Evolutionary conservation across 2,888 invertebrate genomes (phyloP).

Genomic region (Zygothrica quintamaculata): DNA sequence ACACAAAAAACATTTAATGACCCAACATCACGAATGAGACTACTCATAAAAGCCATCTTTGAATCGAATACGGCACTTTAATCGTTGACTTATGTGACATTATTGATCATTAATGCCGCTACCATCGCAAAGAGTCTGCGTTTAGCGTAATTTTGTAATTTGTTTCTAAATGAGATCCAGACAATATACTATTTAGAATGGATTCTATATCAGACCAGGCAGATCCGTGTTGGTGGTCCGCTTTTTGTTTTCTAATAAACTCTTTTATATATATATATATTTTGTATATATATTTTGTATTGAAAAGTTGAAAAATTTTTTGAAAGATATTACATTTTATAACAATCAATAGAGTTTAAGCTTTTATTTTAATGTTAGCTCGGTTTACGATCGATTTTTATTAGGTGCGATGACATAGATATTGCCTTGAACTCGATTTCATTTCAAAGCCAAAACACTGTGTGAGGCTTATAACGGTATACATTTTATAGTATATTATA

Average conservation of each 20-base stretch:
- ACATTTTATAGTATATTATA: constrained; percentile 52
- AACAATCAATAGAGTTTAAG: constrained; percentile 49
- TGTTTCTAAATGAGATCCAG: constrained; percentile 51
- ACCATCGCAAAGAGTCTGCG: constrained; percentile 49
- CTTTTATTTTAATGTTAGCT: constrained; percentile 68
- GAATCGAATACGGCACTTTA: constrained; percentile 59
- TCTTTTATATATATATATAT: constrained; percentile 2
- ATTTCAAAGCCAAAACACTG: constrained; percentile 12
- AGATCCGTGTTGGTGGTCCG: constrained; percentile 66
- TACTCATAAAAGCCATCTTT: constrained; percentile 54
- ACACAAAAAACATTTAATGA: constrained; percentile 52
- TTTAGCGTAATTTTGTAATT: constrained; percentile 78
- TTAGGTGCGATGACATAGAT: constrained; percentile 78
- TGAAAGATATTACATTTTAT: constrained; percentile 64
- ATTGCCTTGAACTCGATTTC: constrained; percentile 77
- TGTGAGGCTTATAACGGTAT: constrained; percentile 69
- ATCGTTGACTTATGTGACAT: constrained; percentile 78
- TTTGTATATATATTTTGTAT: constrained; percentile 8
- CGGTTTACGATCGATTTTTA: constrained; percentile 68
- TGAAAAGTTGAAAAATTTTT: constrained; percentile 29
- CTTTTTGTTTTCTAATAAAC: constrained; percentile 4
- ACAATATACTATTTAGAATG: constrained; percentile 70
- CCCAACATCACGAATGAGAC: constrained; percentile 19
- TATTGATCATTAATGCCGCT: constrained; percentile 74
- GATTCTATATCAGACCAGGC: constrained; percentile 19